Evolutionary conservation across 2,113 vertebrate species (phyloP).

Genomic region (Carlito syrichta): DNA sequence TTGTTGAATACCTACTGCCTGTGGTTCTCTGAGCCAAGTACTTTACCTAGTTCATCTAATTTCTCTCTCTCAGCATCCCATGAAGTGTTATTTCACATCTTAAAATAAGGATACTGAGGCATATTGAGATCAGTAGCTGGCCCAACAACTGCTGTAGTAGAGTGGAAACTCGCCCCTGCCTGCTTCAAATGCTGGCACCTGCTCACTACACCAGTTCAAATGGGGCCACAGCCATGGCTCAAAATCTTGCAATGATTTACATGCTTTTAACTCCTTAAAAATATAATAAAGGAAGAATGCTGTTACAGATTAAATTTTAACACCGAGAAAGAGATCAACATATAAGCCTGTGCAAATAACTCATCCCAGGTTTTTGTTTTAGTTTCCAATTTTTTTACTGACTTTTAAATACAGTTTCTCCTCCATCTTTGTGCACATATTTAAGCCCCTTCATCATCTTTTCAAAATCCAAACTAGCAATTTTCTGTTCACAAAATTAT

Average conservation of each 20-base stretch:
- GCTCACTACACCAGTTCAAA: background rate
- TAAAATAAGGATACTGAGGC: background rate
- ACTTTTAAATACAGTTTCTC: background rate
- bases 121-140: background rate
- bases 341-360: background rate
- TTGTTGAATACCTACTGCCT: background rate
- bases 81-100: background rate
- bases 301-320: background rate
- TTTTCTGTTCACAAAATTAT: background rate
- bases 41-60: background rate
- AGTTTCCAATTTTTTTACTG: background rate
- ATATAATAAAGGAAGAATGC: background rate
- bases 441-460: background rate
- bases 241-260: background rate
- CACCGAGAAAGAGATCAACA: background rate
- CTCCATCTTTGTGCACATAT: background rate
- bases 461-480: background rate
- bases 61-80: background rate
- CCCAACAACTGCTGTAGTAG: background rate
- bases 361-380: background rate
- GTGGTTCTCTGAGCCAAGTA: background rate
- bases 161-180: background rate
- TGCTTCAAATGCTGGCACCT: background rate
- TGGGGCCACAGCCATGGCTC: background rate
- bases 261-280: background rate